Conservation (phyloP, 2,113 vertebrate species). For the Corvus hawaiiensis region DNA sequence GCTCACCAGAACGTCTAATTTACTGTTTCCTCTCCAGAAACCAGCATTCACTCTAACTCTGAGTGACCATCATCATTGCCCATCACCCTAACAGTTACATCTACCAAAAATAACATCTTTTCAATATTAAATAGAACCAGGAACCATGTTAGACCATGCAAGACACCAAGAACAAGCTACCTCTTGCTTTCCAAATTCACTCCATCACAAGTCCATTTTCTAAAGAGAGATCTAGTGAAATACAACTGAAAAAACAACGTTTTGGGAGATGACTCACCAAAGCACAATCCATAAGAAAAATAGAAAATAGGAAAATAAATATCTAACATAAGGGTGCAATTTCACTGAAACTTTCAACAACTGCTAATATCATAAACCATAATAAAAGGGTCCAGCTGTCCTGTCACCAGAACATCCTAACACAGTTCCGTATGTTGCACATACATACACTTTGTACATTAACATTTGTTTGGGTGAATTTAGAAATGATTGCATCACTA, state of each 20-base stretch:
- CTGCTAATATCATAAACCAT: background rate
- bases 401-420: background rate
- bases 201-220: background rate
- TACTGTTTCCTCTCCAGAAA: background rate
- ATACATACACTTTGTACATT: background rate
- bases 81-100: accelerated
- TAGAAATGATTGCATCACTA: background rate
- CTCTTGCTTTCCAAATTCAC: background rate
- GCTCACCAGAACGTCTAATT: background rate
- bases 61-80: background rate
- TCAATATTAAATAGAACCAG: background rate
- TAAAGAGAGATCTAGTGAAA: background rate
- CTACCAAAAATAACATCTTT: background rate
- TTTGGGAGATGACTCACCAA: background rate
- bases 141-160: accelerated
- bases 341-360: background rate
- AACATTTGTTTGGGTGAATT: background rate
- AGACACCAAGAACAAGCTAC: background rate
- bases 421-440: background rate
- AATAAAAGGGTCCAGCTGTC: background rate
- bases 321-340: background rate
- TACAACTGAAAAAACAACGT: background rate
- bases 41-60: background rate
- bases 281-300: background rate
- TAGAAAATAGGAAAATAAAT: background rate